Percentiles rank a stretch among this genome's conserved stretches.
phyloP scores from a whole-genome alignment of 2,113 vertebrate species.

The Neotoma lepida region DNA sequence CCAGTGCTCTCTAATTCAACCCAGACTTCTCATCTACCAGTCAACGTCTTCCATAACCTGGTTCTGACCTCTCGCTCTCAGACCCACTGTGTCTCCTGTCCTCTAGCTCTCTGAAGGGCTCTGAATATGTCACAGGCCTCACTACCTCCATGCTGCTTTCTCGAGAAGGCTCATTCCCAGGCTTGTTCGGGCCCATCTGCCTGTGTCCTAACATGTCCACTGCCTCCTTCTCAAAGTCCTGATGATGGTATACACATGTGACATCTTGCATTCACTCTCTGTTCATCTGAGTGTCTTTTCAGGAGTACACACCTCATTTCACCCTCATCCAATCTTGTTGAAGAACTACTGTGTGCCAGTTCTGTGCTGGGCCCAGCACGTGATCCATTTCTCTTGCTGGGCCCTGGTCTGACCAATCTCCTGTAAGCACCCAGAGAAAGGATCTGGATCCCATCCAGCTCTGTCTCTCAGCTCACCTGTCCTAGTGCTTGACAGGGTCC shows the following conservation, averaged over 20 bases:
- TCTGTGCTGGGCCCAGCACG: background rate
- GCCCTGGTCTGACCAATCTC: background rate
- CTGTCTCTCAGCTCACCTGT: background rate
- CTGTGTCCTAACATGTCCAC: background rate
- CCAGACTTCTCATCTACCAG: background rate
- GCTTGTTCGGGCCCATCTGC: background rate
- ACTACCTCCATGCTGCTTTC: background rate
- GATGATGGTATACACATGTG: rapidly evolving
- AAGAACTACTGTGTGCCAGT: background rate
- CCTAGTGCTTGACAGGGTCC: rapidly evolving
- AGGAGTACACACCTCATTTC: background rate
- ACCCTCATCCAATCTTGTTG: background rate
- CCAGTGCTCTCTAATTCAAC: background rate
- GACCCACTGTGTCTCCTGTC: background rate
- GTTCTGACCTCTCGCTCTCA: background rate
- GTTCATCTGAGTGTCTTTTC: background rate
- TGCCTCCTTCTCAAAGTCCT: background rate
- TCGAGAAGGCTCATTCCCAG: background rate
- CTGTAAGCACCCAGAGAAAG: background rate
- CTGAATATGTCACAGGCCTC: background rate
- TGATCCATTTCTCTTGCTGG: background rate
- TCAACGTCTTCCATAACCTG: background rate
- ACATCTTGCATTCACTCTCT: background rate
- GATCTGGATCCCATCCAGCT: background rate
- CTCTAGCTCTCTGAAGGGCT: background rate